These are phyloP conservation scores for Eunapius fragilis DNA, from an alignment of 37 sponge, comb jelly and placozoan genomes.

Conservation along the genomic window DNA sequence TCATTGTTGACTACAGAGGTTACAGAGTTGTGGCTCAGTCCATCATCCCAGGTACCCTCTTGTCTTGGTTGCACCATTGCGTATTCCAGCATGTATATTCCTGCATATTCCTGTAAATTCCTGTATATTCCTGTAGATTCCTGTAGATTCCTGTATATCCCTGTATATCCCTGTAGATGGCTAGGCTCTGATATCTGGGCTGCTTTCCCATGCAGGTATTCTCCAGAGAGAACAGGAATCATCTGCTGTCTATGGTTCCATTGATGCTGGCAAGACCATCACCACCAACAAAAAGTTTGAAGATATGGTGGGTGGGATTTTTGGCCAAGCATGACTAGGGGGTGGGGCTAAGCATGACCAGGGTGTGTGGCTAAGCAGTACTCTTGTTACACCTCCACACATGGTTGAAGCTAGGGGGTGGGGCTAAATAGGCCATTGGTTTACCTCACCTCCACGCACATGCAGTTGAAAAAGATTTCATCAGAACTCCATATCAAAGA, in stretches of 20 bases:
- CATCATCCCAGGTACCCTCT: conserved; percentile 75
- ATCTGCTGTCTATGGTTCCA: conserved; percentile 85
- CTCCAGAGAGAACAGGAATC: conserved; percentile 76
- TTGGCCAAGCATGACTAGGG: too few relatives aligned
- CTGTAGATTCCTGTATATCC: too few relatives aligned
- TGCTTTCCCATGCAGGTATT: conserved; percentile 26
- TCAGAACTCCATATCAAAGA: conserved; percentile 44
- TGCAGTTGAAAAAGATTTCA: conserved; percentile 47
- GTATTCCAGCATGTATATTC: neutral
- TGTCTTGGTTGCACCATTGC: neutral
- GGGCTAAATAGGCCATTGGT: too few relatives aligned
- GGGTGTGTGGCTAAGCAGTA: too few relatives aligned
- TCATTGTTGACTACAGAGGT: conserved; percentile 91
- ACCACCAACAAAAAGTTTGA: conserved; percentile 46
- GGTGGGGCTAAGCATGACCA: neutral
- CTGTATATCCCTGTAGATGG: too few relatives aligned
- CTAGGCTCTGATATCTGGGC: too few relatives aligned
- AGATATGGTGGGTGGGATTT: conserved; percentile 51
- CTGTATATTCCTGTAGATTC: neutral
- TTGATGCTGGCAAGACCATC: conserved; percentile 76
- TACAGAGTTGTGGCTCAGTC: conserved; percentile 86
- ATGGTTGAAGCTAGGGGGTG: neutral
- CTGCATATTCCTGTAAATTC: too few relatives aligned
- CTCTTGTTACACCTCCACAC: too few relatives aligned
- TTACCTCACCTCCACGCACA: too few relatives aligned